These are phyloP conservation scores for Tetranychus piercei DNA, from an alignment of 2,888 invertebrate genomes.

Conservation along the genomic window DNA sequence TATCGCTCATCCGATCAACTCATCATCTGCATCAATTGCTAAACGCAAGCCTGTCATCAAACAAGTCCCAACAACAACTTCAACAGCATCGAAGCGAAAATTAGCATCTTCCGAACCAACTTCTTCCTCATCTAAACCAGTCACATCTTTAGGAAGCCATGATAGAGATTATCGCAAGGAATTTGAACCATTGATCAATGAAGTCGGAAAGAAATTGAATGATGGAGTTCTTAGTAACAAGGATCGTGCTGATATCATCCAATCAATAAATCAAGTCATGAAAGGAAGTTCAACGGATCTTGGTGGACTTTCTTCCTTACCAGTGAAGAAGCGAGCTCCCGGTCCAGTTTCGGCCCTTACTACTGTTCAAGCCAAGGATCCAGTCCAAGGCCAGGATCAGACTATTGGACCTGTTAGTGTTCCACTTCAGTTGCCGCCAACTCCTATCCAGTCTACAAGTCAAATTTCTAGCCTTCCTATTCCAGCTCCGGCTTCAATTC, in stretches of 20 bases:
- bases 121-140: not conserved
- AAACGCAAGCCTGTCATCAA: not conserved
- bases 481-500: not conserved
- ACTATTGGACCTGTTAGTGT: not conserved
- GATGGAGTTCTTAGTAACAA: conserved; percentile 9
- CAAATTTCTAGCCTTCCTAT: not conserved
- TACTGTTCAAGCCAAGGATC: not conserved
- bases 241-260: conserved; percentile 15
- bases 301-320: not conserved
- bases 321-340: not conserved
- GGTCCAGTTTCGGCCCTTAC: not conserved
- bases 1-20: not conserved
- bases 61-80: not conserved
- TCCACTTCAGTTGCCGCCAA: not conserved
- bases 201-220: conserved; percentile 10
- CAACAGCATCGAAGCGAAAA: not conserved
- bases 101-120: not conserved
- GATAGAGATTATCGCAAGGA: conserved; percentile 20
- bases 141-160: not conserved
- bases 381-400: not conserved
- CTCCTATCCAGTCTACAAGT: not conserved
- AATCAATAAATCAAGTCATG: conserved; percentile 14
- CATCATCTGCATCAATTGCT: not conserved
- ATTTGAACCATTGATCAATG: conserved; percentile 15
- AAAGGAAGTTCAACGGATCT: not conserved